phyloP scores from a whole-genome alignment of 2,113 vertebrate species.

The Lepus americanus region DNA sequence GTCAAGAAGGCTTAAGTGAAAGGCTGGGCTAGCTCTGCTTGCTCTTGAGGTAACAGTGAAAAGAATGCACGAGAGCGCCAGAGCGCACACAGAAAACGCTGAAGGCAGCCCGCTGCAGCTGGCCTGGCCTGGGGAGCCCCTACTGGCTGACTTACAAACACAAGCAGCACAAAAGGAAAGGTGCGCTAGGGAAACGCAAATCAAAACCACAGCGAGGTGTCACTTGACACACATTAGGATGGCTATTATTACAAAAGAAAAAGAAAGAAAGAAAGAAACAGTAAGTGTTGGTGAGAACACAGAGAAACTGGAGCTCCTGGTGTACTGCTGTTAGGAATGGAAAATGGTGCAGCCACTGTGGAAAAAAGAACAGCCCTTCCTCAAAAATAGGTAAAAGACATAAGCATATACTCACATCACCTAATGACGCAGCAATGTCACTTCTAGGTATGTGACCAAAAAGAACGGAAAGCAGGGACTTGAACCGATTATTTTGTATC shows the following conservation, averaged over 20 bases:
- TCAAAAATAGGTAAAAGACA: background rate
- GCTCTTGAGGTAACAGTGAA: background rate
- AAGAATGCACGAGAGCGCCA: background rate
- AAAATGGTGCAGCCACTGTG: background rate
- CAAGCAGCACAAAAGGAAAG: background rate
- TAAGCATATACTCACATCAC: background rate
- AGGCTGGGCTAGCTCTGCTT: background rate
- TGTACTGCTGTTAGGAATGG: background rate
- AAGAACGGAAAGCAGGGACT: background rate
- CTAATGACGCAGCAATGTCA: background rate
- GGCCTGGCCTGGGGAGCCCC: background rate
- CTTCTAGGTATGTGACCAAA: background rate
- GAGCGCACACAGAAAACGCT: no score
- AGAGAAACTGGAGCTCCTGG: background rate
- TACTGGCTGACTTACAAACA: background rate
- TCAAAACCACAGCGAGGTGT: background rate
- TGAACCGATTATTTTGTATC: background rate
- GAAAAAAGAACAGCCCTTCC: background rate
- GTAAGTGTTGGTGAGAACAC: background rate
- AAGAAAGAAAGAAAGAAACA: background rate
- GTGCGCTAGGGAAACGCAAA: background rate
- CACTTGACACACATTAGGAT: background rate
- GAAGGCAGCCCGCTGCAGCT: background rate
- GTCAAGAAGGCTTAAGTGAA: background rate
- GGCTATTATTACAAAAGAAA: background rate